Percentiles rank a stretch among this genome's conserved stretches.
Conservation (phyloP, 2,113 vertebrate genomes). For the Hemibagrus wyckioides region DNA sequence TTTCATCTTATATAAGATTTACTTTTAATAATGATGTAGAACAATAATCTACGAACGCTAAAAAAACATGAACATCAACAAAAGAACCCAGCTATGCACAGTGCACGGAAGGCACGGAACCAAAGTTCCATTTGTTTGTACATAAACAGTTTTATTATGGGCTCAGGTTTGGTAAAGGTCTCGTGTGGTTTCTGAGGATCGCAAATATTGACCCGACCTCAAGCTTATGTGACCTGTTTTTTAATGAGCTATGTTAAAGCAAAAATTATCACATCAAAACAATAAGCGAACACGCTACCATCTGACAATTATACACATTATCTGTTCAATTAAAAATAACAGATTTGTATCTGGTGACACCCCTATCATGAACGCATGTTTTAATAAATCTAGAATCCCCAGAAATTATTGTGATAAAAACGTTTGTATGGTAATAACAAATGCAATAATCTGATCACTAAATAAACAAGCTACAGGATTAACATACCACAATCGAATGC, state of each 20-base stretch:
- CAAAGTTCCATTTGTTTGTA: neutral
- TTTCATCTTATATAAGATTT: neutral
- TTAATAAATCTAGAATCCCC: neutral
- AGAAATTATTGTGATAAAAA: neutral
- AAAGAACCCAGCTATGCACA: neutral
- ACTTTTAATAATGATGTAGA: neutral
- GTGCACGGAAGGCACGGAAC: too few species aligned
- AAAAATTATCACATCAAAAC: neutral
- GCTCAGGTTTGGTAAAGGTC: too few species aligned
- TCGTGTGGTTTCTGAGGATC: neutral
- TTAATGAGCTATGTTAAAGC: neutral
- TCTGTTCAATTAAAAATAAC: neutral
- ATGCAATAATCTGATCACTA: neutral
- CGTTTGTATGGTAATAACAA: neutral
- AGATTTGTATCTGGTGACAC: neutral
- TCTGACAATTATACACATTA: neutral
- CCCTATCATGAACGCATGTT: neutral
- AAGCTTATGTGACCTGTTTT: neutral
- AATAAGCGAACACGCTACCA: neutral
- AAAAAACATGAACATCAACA: neutral
- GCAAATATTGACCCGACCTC: neutral
- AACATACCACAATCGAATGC: slow-evolving; percentile 92
- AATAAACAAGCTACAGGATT: neutral
- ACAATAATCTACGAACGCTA: neutral
- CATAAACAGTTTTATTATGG: neutral